Conservation (phyloP, 2,797 vertebrate genomes). For the Carapus acus region DNA sequence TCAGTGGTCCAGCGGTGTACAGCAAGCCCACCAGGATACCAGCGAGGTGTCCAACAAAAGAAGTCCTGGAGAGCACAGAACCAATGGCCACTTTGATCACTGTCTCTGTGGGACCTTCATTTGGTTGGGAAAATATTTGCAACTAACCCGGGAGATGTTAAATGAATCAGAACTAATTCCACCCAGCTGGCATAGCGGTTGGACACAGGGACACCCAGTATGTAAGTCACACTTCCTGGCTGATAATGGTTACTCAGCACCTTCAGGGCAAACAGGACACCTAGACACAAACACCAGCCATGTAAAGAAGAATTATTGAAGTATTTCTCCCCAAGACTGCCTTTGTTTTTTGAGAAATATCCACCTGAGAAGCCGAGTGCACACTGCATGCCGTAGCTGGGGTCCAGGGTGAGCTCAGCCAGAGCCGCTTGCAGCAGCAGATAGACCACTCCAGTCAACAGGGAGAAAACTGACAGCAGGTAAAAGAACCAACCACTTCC, state of each 20-base stretch:
- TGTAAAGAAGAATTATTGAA: too few species aligned
- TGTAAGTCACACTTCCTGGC: conserved; percentile 75
- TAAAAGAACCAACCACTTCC: conserved; percentile 83
- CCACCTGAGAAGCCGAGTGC: conserved; percentile 95
- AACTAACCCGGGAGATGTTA: conserved; percentile 85
- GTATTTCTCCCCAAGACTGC: not conserved
- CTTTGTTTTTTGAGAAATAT: not conserved
- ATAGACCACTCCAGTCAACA: conserved; percentile 83
- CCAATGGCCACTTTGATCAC: too few species aligned
- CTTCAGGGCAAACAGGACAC: conserved; percentile 94
- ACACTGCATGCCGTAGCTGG: conserved; percentile 74
- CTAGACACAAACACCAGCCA: too few species aligned
- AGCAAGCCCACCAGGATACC: conserved; percentile 93
- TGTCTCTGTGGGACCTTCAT: too few species aligned
- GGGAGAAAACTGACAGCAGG: conserved; percentile 80
- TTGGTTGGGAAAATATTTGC: too few species aligned
- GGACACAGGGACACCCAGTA: conserved; percentile 78
- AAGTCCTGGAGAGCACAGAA: conserved; percentile 70
- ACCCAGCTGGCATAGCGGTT: conserved; percentile 87
- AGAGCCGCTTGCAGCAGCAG: conserved; percentile 76
- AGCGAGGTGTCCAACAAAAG: conserved; percentile 87
- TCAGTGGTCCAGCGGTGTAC: conserved; percentile 84
- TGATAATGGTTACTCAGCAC: conserved; percentile 87
- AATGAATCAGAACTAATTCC: conserved; percentile 87
- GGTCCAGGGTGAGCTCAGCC: conserved; percentile 71